Percentiles rank a stretch among this genome's conserved stretches.
These are phyloP conservation scores for Drosophila azteca DNA, from an alignment of 1,140 invertebrate genomes.

Conservation along the genomic window DNA sequence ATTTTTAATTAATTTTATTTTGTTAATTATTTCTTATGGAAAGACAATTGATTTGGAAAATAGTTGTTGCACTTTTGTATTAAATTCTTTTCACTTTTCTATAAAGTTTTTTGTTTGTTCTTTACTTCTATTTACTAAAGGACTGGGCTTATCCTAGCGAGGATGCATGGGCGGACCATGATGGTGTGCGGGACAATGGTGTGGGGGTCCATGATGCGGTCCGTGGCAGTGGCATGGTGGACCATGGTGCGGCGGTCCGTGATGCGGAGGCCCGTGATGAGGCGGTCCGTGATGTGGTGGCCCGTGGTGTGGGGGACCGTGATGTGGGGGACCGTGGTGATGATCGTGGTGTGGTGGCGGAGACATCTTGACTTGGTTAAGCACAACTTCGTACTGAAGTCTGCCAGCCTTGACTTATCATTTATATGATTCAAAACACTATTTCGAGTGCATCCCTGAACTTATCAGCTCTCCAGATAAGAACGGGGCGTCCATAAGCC, in stretches of 20 bases:
- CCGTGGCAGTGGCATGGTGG: constrained; percentile 19
- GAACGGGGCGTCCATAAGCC: constrained; percentile 7
- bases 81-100: constrained; percentile 4
- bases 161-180: constrained; percentile 22
- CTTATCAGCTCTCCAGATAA: constrained; percentile 29
- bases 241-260: constrained; percentile 23
- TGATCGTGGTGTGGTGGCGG: constrained; percentile 27
- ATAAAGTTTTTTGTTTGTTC: neutral
- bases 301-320: constrained; percentile 1
- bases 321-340: constrained; percentile 18
- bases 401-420: neutral
- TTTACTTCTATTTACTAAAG: too few species aligned
- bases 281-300: neutral
- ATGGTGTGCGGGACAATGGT: constrained; percentile 34
- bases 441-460: constrained; percentile 17
- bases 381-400: constrained; percentile 27
- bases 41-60: constrained; percentile 1
- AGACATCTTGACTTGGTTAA: constrained; percentile 31
- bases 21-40: neutral
- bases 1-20: neutral
- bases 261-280: constrained; percentile 17
- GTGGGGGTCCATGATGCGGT: constrained; percentile 29
- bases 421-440: constrained; percentile 30
- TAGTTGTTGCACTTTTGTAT: neutral
- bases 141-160: neutral